Base-by-base conservation (phyloP, 2,797 vertebrate genomes). In the Phrynocephalus vlangalii region DNA sequence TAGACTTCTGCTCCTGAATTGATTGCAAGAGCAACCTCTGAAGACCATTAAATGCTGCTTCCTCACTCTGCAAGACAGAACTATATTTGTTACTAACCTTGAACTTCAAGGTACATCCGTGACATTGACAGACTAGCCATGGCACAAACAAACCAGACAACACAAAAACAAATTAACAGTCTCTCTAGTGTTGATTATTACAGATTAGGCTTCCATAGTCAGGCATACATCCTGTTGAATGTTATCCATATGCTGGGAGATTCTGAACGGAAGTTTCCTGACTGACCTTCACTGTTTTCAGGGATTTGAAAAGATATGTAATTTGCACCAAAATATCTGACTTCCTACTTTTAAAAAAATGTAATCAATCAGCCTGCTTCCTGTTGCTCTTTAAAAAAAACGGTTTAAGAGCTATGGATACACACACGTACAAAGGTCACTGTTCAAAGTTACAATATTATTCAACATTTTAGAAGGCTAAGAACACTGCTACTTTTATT, bases 151-250 rank as follows among this genome's bases (percentile, higher is more conserved):
- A 70, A 81, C 78, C 78, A 95, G 94, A 97, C 96, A 97, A 96
- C 96, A 96, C 0, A 94, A 92, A 95, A 95, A 95, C 93, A 96
- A 84, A 96, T 94, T 96, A 97, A 97, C 96, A 97, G 97, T 71
- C 30, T 89, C 78, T 87, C 84, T 94, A 94, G 88, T 95, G 95
- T 94, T 97, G 96, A 96, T 95, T 95, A 94, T 95, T 88, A 90
- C 91, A 96, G 96, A 97, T 96, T 97, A 96, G 92, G 92, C 83
- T 90, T 94, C 87, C 91, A 92, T 96, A 48, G 91, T 92, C 94
- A 94, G 90, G 88, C 88, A 95, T 88, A 96, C 95, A 98, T 98
- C 97, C 98, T 97, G 96, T 95, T 95, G 93, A 95, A 96, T 91
- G 96, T 94, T 96, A 97, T 93, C 96, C 93, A 95, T 95, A 94